Percentiles rank a stretch among this genome's conserved stretches.
These are phyloP conservation scores for Phacellophora camtschatica DNA, from an alignment of 30 jellyfish, hydroid and myxozoan species.

Conservation along the genomic window DNA sequence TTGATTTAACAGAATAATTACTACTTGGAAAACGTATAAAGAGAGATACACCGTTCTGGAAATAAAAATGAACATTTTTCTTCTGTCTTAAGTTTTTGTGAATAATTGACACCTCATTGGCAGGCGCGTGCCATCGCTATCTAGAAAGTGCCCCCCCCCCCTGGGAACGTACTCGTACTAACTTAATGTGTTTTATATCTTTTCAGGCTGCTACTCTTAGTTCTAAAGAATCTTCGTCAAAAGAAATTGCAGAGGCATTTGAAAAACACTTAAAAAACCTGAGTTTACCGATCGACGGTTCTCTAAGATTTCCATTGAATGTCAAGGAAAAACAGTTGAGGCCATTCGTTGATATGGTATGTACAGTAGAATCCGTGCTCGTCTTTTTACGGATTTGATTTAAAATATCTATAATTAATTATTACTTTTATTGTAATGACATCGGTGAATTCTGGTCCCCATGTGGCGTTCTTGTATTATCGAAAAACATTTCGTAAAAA, in stretches of 20 bases:
- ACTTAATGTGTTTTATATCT: no score
- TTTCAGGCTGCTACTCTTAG: constrained; percentile 73
- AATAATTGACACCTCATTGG: no score
- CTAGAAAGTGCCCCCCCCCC: no score
- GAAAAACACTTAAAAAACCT: constrained; percentile 28
- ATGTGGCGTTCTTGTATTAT: background rate
- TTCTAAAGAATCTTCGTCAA: constrained; percentile 54
- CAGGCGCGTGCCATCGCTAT: no score
- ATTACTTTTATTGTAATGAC: no score
- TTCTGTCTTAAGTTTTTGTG: no score
- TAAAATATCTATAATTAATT: background rate
- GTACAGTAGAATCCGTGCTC: background rate
- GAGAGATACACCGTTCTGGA: no score
- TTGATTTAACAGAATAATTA: no score
- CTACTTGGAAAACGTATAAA: no score
- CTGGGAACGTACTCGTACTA: no score
- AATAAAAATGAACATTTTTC: no score
- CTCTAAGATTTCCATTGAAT: constrained; percentile 38
- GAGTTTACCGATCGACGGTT: constrained; percentile 23
- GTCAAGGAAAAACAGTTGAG: constrained; percentile 22
- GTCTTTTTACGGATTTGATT: background rate
- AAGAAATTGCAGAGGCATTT: constrained; percentile 53
- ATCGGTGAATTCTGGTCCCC: no score
- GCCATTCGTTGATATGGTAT: constrained; percentile 51
- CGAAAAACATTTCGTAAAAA: background rate